A percentile compares a stretch with the other conserved stretches of the same genome.
Evolutionary conservation across 2,888 invertebrate genomes (phyloP).

Genomic region (Andrena hattorfiana): DNA sequence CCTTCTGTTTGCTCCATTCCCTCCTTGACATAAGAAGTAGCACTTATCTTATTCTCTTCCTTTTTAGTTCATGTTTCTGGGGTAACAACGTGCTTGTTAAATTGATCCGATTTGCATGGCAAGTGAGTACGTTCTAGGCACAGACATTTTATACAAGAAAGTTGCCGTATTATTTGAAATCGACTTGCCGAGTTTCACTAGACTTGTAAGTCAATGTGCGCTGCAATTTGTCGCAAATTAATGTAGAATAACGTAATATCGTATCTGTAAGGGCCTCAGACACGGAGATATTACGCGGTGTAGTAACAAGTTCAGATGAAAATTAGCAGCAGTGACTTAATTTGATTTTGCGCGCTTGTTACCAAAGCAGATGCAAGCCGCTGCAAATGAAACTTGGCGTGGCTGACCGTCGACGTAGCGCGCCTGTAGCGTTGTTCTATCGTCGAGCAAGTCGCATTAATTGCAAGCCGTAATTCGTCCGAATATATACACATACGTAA

Average conservation of each 20-base stretch:
- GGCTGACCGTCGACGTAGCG: slow-evolving; percentile 9
- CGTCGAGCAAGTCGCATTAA: slow-evolving; percentile 18
- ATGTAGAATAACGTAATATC: background rate
- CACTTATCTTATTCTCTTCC: background rate
- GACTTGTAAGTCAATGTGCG: background rate
- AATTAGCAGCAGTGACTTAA: slow-evolving; percentile 23
- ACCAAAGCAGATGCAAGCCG: slow-evolving; percentile 12
- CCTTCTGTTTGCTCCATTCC: background rate
- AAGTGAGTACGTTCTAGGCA: background rate
- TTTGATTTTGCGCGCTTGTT: slow-evolving; percentile 35
- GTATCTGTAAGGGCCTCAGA: background rate
- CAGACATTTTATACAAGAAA: background rate
- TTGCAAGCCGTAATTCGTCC: slow-evolving; percentile 27
- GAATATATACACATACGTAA: background rate
- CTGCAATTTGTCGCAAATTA: slow-evolving; percentile 3
- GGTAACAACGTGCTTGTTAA: background rate
- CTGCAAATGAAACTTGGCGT: slow-evolving; percentile 31
- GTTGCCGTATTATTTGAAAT: background rate
- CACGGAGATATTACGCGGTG: background rate
- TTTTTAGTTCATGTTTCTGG: background rate
- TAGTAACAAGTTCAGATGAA: slow-evolving; percentile 8
- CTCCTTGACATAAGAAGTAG: no score
- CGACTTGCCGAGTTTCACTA: background rate
- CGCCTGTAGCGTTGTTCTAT: background rate
- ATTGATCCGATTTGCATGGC: background rate